Base-by-base conservation (phyloP, 2,888 invertebrate genomes). In the Mimumesa dahlbomi region DNA sequence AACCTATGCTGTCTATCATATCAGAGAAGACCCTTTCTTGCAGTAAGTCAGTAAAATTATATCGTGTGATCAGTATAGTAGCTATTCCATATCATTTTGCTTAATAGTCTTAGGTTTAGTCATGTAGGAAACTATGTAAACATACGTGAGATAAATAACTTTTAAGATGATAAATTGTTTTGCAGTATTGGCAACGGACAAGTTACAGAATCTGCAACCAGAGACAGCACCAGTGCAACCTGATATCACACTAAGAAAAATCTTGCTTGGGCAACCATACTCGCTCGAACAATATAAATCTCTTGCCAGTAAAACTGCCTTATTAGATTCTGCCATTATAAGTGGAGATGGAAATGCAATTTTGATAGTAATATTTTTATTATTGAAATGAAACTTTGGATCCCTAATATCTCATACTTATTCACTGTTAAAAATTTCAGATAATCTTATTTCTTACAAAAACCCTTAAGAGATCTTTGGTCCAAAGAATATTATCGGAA, bases 291-390 rank as follows among this genome's bases (percentile, higher is more conserved):
- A 87, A 22, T 96, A 88, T 90, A 92, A 85, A 72, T 90, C 90
- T 7, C 79, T 90, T 14, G 83, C 84, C 40, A 93, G 93, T 76
- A 96, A 96, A 89, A 92, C 93, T 34, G 91, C 93, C 64, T 86
- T 96, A 11, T 85, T 96, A 6, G 94, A 95, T 83, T 93, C 93
- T 65, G 94, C 95, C 0, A 89, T 96, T 25, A 90, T 91, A 22
- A 91, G 93, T 52, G 94, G 94, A 4, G 94, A 95, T 89, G 96
- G 96, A 19, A 95, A 96, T 91, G 93, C 94, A 19, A 94, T 96
- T 75, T 90, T 94, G 53, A 92, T 84, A 86, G 91, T 89, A 68
- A 36, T 18, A 14, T 18, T 0, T 2, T 2, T 7, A n/a, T 9
- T 2, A 0, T 4, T 19, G 2, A 50, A 31, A 5, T n/a, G n/a